These are phyloP conservation scores for Drosophila leonis DNA, from an alignment of 2,888 invertebrate genomes.

Conservation along the genomic window DNA sequence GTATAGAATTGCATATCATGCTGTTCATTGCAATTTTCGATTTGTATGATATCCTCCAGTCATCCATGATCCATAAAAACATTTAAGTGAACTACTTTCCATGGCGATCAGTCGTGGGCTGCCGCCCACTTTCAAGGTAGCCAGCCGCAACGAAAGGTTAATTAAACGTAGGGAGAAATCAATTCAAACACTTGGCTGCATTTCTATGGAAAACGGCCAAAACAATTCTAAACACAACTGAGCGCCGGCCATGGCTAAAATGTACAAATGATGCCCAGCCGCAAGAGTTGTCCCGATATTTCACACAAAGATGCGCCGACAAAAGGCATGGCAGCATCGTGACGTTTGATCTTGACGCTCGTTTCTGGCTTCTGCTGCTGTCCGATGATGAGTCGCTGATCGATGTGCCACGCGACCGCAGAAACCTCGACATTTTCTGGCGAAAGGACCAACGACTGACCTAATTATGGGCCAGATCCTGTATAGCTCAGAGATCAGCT, in stretches of 20 bases:
- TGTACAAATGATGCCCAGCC: constrained; percentile 82
- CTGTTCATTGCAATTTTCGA: constrained; percentile 25
- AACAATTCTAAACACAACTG: constrained; percentile 64
- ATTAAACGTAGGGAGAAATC: constrained; percentile 69
- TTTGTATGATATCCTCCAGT: constrained; percentile 6
- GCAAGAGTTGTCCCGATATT: constrained; percentile 55
- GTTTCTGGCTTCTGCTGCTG: constrained; percentile 29
- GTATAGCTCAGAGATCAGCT: constrained; percentile 56
- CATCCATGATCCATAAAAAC: constrained; percentile 25
- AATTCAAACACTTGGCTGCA: constrained; percentile 68
- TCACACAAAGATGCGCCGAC: constrained; percentile 74
- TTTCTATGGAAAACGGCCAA: constrained; percentile 69
- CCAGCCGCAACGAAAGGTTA: constrained; percentile 78
- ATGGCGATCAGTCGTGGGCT: constrained; percentile 13
- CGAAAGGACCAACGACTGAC: constrained; percentile 57
- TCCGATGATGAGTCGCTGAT: constrained; percentile 59
- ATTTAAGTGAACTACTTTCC: constrained; percentile 49
- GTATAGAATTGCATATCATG: constrained; percentile 35
- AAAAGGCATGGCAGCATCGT: constrained; percentile 43
- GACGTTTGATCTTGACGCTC: constrained; percentile 73
- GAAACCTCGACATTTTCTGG: constrained; percentile 60
- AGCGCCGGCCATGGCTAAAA: constrained; percentile 84
- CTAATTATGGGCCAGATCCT: constrained; percentile 63
- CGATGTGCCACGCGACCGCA: constrained; percentile 85
- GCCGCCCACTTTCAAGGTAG: constrained; percentile 70